Base-by-base conservation (phyloP, 2,113 vertebrate genomes). In the Gambusia affinis region DNA sequence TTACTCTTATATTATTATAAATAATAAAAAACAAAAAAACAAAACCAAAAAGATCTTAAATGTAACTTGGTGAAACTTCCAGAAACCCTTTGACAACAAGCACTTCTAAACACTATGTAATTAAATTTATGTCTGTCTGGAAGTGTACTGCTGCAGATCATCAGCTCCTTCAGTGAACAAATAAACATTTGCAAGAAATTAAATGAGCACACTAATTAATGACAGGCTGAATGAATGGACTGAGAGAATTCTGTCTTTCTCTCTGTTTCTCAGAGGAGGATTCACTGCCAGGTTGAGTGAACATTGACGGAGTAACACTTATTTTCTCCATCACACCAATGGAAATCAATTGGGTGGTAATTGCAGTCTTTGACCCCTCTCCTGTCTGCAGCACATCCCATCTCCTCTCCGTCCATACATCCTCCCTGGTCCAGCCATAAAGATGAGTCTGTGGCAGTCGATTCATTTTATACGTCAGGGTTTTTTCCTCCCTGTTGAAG, bases 321-420 rank as follows among this genome's bases (percentile, higher is more conserved):
- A 89, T 92, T 89, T 81, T 89, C 86, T 83, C 85, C 80, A 77
- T 89, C 88, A 88, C 85, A 85, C 88, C 90, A 93, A 80, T 92
- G 91, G 92, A 93, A 93, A 93, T 92, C 92, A 93, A 93, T 92
- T 68, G 85, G 84, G 78, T 60, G 66, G 88, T 92, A 92, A 93
- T 92, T 92, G 91, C 91, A 89, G 90, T 90, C 81, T 92, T 93
- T 92, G 89, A 92, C 92, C 89, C 85, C 79, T 84, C 75, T 87
- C 71, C 70, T 80, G 42, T 90, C 81, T 84, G 75, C 83, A 72
- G 72, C 84, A n/a, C 86, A 78, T 83, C 84, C 77, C 83, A 83
- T 83, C 86, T 82, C 75, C 73, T 73, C 67, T 70, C 76, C 24
- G 65, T 80, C 83, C 78, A 77, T 68, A 78, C 73, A 82, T 77